Evolutionary conservation across 2,113 vertebrate genomes (phyloP).

Genomic region (Ochotona princeps): DNA sequence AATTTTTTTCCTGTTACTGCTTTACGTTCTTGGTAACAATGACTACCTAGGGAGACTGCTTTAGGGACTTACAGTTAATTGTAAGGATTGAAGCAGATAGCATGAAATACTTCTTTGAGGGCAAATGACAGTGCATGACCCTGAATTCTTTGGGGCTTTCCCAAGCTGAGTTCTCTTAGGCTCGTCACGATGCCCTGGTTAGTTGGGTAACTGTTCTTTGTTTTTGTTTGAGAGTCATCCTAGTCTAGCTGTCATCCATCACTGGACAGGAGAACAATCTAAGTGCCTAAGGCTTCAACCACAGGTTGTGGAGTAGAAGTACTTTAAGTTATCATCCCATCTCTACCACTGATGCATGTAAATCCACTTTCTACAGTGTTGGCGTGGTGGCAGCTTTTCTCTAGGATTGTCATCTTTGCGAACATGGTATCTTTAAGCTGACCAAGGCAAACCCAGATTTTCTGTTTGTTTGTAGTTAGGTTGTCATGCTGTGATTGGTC

Average conservation of each 20-base stretch:
- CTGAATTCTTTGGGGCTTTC: background rate
- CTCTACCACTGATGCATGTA: background rate
- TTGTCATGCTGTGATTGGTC: background rate
- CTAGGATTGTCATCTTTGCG: slow-evolving; percentile 3
- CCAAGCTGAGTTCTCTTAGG: slow-evolving; percentile 1
- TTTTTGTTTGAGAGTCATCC: slow-evolving; percentile 35
- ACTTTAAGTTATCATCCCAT: slow-evolving; percentile 11
- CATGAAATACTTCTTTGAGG: background rate
- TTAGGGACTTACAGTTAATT: slow-evolving; percentile 6
- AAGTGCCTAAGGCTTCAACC: background rate
- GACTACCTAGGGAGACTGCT: background rate
- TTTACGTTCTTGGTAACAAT: slow-evolving; percentile 33
- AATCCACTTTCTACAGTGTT: background rate
- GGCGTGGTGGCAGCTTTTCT: slow-evolving; percentile 2
- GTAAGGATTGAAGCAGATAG: background rate
- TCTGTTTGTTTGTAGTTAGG: background rate
- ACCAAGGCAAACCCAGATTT: background rate
- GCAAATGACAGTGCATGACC: background rate
- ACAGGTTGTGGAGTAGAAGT: background rate
- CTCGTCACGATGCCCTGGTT: background rate
- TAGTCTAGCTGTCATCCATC: background rate
- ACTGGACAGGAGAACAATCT: background rate
- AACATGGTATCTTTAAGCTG: slow-evolving; percentile 10
- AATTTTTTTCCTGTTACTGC: background rate
- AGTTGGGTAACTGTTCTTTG: background rate